Conservation (phyloP, 1,140 invertebrate species). For the Drosophila rufa region DNA sequence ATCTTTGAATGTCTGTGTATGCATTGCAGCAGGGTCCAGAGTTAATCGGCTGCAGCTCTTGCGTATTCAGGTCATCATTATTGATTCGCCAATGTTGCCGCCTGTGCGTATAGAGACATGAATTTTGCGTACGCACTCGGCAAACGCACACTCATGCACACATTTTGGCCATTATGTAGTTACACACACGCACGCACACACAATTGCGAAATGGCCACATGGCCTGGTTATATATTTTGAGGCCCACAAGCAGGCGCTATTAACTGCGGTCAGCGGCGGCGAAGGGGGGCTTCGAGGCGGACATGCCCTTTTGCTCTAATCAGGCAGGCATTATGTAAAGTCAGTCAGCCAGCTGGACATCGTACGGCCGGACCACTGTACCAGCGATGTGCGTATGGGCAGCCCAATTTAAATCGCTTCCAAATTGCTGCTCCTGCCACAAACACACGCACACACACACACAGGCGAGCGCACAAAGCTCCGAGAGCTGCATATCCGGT, state of each 20-base stretch:
- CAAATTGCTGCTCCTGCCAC: constrained; percentile 27
- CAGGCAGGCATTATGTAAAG: constrained; percentile 79
- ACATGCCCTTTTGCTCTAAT: constrained; percentile 56
- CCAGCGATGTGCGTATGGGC: constrained; percentile 45
- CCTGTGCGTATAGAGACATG: constrained; percentile 80
- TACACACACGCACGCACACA: constrained; percentile 25
- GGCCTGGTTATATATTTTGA: constrained; percentile 70
- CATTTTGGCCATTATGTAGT: constrained; percentile 48
- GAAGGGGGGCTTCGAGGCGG: background rate
- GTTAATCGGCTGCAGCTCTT: constrained; percentile 77
- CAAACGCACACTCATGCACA: constrained; percentile 31
- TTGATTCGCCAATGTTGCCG: constrained; percentile 76
- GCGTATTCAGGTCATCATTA: constrained; percentile 83
- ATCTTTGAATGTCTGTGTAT: constrained; percentile 12
- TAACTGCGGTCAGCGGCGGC: constrained; percentile 53
- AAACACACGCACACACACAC: background rate
- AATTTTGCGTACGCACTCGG: constrained; percentile 77
- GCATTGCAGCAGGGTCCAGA: constrained; percentile 62
- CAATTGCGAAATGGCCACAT: constrained; percentile 49
- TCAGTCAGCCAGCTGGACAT: constrained; percentile 61
- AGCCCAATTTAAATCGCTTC: constrained; percentile 46
- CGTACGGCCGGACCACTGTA: constrained; percentile 29
- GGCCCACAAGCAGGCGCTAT: constrained; percentile 72
- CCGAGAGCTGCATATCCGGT: constrained; percentile 22
- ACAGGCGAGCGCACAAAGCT: constrained; percentile 7